These are phyloP conservation scores for Diabrotica virgifera DNA, from an alignment of 1,140 invertebrate species.

Conservation along the genomic window DNA sequence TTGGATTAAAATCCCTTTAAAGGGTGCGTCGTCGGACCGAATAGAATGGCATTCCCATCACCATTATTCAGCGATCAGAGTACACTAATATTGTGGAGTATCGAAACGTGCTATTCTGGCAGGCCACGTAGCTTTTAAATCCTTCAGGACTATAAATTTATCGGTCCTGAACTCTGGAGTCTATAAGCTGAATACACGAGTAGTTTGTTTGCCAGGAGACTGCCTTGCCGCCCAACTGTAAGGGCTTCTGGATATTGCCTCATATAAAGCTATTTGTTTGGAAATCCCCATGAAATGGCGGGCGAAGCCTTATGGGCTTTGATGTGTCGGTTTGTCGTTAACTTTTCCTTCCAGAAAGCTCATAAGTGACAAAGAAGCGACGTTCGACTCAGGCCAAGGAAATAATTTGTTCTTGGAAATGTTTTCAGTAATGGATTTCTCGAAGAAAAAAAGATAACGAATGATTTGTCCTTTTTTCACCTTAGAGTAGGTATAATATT, in stretches of 20 bases:
- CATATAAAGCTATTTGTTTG: constrained; percentile 36
- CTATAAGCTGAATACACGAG: constrained; percentile 34
- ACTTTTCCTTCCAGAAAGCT: background rate
- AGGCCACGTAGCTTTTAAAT: constrained; percentile 26
- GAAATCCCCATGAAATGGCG: constrained; percentile 30
- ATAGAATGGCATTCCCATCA: constrained; percentile 7
- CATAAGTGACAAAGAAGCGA: background rate
- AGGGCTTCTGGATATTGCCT: constrained; percentile 33
- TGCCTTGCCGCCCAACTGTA: constrained; percentile 28
- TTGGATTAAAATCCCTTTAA: background rate
- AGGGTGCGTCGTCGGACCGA: background rate
- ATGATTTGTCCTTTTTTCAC: too few species aligned
- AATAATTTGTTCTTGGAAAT: background rate
- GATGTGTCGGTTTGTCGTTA: constrained; percentile 7
- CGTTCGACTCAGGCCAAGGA: background rate
- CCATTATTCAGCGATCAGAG: constrained; percentile 19
- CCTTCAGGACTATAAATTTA: constrained; percentile 37
- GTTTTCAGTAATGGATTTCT: too few species aligned
- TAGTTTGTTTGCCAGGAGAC: constrained; percentile 33
- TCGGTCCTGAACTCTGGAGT: constrained; percentile 30
- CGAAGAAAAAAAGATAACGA: too few species aligned
- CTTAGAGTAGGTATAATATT: too few species aligned
- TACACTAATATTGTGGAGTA: constrained; percentile 18
- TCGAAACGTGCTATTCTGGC: constrained; percentile 16
- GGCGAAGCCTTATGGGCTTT: constrained; percentile 15